Conservation (phyloP, 2,888 invertebrate genomes). For the Sipha maydis region DNA sequence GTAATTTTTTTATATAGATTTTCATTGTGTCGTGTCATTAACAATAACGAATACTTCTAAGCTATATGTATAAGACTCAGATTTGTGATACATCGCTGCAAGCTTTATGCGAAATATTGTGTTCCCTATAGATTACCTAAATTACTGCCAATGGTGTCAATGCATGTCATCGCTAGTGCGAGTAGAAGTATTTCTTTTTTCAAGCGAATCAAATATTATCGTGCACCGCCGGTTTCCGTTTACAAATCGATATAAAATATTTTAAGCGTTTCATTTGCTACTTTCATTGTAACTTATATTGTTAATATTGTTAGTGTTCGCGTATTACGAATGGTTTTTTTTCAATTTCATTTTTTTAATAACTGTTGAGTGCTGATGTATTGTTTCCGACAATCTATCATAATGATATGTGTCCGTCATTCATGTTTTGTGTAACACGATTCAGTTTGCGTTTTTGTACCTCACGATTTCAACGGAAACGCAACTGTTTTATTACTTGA, state of each 20-base stretch:
- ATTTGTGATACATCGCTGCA: too few species aligned
- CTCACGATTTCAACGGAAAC: neutral
- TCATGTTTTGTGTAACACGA: neutral
- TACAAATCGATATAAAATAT: conserved; percentile 20
- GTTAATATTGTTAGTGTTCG: neutral
- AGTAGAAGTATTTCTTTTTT: conserved; percentile 8
- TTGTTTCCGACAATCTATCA: neutral
- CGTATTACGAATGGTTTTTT: neutral
- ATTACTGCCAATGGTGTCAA: conserved; percentile 12
- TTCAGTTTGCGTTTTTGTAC: neutral
- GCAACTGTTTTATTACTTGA: neutral
- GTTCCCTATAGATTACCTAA: neutral
- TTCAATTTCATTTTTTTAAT: neutral
- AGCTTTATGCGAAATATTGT: too few species aligned
- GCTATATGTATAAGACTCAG: too few species aligned
- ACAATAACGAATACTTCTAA: too few species aligned
- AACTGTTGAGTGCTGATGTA: neutral
- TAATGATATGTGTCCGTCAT: neutral
- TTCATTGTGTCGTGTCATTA: too few species aligned
- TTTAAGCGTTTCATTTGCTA: neutral
- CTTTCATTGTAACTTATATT: neutral
- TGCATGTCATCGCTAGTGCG: neutral
- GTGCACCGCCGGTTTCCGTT: neutral
- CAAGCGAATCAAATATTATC: neutral
- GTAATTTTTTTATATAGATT: too few species aligned